These are phyloP conservation scores for Galaxias olidus DNA, from an alignment of 2,797 vertebrate species.

Conservation along the genomic window DNA sequence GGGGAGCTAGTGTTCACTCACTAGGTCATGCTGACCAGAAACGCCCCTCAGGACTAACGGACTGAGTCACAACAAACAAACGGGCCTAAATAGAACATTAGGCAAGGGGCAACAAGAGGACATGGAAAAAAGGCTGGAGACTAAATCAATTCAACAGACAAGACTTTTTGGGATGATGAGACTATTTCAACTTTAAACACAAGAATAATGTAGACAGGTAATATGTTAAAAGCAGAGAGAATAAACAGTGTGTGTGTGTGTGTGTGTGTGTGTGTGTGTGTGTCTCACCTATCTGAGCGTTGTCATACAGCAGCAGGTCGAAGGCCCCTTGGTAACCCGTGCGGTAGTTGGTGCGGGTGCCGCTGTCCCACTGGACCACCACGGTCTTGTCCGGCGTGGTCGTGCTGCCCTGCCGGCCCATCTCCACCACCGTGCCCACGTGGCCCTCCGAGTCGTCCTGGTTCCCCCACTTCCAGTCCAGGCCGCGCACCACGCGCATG, in stretches of 20 bases:
- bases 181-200: too few relatives aligned
- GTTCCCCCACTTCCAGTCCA: conserved; percentile 98
- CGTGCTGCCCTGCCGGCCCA: conserved; percentile 93
- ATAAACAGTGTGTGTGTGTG: too few relatives aligned
- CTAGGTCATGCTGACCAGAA: conserved; percentile 8
- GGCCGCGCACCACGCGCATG: conserved; percentile 94
- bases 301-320: conserved; percentile 95
- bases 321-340: conserved; percentile 95
- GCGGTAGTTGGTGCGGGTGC: conserved; percentile 95
- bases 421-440: conserved; percentile 94
- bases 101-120: too few relatives aligned
- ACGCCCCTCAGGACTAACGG: conserved; percentile 11
- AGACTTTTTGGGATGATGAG: too few relatives aligned
- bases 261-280: too few relatives aligned
- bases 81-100: neutral
- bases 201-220: too few relatives aligned
- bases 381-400: conserved; percentile 96
- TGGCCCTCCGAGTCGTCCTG: conserved; percentile 95
- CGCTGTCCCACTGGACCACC: conserved; percentile 98
- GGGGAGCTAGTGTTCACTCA: conserved; percentile 20
- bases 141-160: too few relatives aligned
- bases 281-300: conserved; percentile 91
- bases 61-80: neutral
- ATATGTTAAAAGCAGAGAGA: too few relatives aligned
- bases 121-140: too few relatives aligned